Conservation (phyloP, 2,888 invertebrate species). For the Brachyopa scutellaris region DNA sequence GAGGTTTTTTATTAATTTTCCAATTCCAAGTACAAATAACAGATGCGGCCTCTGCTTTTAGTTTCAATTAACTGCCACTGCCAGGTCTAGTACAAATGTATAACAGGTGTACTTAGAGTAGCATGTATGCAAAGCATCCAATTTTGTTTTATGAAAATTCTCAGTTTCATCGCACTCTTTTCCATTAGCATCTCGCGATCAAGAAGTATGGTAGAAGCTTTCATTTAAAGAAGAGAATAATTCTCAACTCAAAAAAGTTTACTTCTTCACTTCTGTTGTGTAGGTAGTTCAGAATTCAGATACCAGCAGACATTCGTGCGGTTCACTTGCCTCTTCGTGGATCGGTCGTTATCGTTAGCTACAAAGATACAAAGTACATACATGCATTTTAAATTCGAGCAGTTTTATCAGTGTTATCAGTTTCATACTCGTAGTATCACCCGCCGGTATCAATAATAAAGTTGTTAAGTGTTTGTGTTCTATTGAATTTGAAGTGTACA, state of each 20-base stretch:
- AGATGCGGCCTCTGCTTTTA: no score
- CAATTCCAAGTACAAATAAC: no score
- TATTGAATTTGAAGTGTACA: neutral
- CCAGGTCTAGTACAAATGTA: no score
- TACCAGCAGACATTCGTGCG: slow-evolving; percentile 19
- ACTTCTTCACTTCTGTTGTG: neutral
- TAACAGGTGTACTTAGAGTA: no score
- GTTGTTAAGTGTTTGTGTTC: neutral
- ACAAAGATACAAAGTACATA: neutral
- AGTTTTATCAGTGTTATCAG: neutral
- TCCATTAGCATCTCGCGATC: no score
- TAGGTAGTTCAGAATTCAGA: slow-evolving; percentile 15
- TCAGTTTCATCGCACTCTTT: neutral
- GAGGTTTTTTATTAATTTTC: no score
- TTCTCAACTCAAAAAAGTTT: neutral
- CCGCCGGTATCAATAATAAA: neutral
- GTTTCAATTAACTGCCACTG: no score
- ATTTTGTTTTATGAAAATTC: neutral
- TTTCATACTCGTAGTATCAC: neutral
- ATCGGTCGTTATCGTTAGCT: slow-evolving; percentile 6
- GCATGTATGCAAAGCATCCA: no score
- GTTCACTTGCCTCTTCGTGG: neutral
- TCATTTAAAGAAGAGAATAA: neutral
- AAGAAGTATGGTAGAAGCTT: neutral
- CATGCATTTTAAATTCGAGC: no score